Base-by-base conservation (phyloP, 2,797 vertebrate species). In the Triplophysa bombifrons region DNA sequence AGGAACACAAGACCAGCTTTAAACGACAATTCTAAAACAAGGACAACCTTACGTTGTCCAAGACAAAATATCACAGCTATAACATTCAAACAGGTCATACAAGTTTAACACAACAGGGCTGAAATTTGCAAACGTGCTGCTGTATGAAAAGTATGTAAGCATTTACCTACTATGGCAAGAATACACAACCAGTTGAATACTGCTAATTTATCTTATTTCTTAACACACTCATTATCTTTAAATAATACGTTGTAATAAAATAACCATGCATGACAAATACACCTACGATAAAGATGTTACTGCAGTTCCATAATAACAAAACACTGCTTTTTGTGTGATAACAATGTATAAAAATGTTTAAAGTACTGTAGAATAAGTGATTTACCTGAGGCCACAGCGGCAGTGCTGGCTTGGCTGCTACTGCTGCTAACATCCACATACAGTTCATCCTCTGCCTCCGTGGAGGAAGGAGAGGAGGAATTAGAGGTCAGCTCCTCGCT, bases 371-470 rank as follows among this genome's bases (percentile, higher is more conserved):
- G 38, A 30, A 38, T n/a, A 63, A 74, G 72, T 30, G 12, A 56
- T 85, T 85, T 95, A 99, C 98, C 98, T 96, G 97, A 92, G 90
- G 96, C 93, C 87, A 94, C 92, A 85, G 95, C 67, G 76, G 95
- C 88, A 87, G 89, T 96, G 92, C 93, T 96, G 87, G 95, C 94
- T 88, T 96, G 97, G 90, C 93, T 98, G 91, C 96, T 97, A 84
- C 93, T 93, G 86, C 96, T 93, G 66, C 97, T 96, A 83, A 98
- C 96, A 7, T 98, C 95, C 71, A 98, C 96, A 74, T 97, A 99
- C 74, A 98, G 91, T 87, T 98, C 96, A 82, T 97, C 96, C 74
- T 98, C 98, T 63, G 93, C 97, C 87, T 99, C 97, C 0, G 96
- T 96, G 51, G 97, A 97, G 9, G 97, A 97, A 64, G 95, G 95